These are phyloP conservation scores for Villa cingulata DNA, from an alignment of 2,888 invertebrate species.

Conservation along the genomic window DNA sequence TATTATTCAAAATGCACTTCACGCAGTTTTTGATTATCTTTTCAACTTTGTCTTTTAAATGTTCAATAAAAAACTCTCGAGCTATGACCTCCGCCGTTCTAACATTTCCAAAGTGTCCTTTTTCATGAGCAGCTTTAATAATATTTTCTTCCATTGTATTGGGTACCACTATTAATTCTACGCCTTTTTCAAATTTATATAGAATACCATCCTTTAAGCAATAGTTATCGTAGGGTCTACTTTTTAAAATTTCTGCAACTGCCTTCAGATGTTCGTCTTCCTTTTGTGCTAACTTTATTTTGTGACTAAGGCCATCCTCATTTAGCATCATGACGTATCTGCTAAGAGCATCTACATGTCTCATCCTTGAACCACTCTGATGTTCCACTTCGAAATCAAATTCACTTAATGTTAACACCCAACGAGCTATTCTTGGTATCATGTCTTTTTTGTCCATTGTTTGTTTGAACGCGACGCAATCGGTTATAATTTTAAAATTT, in stretches of 20 bases:
- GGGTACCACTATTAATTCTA: too few relatives aligned
- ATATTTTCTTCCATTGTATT: too few relatives aligned
- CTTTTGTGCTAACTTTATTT: too few relatives aligned
- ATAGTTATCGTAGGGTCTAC: too few relatives aligned
- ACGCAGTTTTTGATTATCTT: too few relatives aligned
- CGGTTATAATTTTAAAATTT: conserved; percentile 14
- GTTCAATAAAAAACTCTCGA: too few relatives aligned
- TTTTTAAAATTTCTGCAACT: too few relatives aligned
- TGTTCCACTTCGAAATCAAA: conserved; percentile 16
- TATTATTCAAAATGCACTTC: too few relatives aligned
- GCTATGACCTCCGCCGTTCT: background rate
- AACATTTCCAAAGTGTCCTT: conserved; percentile 7
- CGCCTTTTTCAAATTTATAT: too few relatives aligned
- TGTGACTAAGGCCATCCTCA: conserved; percentile 1
- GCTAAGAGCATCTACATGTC: conserved; percentile 17
- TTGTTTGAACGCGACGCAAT: conserved; percentile 13
- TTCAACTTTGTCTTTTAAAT: too few relatives aligned
- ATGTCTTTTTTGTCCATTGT: conserved; percentile 14
- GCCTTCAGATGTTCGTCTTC: too few relatives aligned
- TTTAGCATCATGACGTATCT: conserved; percentile 10
- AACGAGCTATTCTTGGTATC: conserved; percentile 11
- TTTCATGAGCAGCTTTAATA: background rate
- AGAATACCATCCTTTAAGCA: too few relatives aligned
- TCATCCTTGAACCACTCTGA: conserved; percentile 12
- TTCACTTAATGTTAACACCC: conserved; percentile 17